phyloP scores from a whole-genome alignment of 2,797 vertebrate species.

The Lagodon rhomboides region DNA sequence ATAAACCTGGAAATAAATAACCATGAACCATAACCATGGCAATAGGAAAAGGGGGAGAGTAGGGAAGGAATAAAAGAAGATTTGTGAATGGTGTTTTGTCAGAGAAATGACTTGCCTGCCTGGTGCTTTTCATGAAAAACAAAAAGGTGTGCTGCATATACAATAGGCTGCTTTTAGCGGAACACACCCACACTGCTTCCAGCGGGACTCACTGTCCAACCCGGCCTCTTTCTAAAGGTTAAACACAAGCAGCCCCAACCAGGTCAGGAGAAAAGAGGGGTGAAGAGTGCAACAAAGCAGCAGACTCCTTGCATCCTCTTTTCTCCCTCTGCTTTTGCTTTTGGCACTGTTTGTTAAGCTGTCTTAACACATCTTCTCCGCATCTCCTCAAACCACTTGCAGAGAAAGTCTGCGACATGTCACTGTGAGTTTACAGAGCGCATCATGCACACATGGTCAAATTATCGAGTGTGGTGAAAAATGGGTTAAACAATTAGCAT shows the following conservation, averaged over 20 bases:
- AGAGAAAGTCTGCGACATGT: background rate
- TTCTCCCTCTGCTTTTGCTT: background rate
- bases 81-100: conserved; percentile 2
- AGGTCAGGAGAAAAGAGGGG: conserved; percentile 6
- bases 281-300: conserved; percentile 1
- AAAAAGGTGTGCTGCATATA: background rate
- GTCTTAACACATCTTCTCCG: background rate
- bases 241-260: conserved; percentile 43
- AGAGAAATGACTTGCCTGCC: background rate
- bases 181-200: conserved; percentile 30
- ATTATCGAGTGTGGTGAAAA: conserved; percentile 6
- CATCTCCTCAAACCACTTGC: background rate
- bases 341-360: background rate
- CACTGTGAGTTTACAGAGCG: background rate
- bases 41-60: background rate
- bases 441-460: background rate
- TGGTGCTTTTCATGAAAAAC: background rate
- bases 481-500: conserved; percentile 30
- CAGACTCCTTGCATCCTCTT: background rate
- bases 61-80: conserved; percentile 12
- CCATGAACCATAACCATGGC: no score
- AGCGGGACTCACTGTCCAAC: conserved; percentile 30
- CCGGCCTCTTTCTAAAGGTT: conserved; percentile 42
- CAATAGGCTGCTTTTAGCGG: conserved; percentile 17
- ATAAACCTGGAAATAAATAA: no score